Evolutionary conservation across 2,113 vertebrate genomes (phyloP), one percentile per base, ranked within the genome.

Genomic region (Terrapene triunguis): DNA sequence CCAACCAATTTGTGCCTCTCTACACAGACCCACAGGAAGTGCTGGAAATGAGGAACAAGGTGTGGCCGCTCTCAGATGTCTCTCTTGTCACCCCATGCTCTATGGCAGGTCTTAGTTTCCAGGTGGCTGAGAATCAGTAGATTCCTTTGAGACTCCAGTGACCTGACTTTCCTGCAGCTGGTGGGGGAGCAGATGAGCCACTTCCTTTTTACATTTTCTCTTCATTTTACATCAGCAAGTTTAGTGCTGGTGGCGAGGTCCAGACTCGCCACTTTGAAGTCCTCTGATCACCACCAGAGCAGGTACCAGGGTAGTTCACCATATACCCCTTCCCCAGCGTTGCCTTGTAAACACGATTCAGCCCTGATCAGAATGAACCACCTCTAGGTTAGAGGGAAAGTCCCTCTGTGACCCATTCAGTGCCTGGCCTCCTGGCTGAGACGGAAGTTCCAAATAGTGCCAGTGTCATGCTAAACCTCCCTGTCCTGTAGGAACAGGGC

Each of bases 1-100:
- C 99, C 90, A 99, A 99, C 98, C 99, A 99, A 98, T 99, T 99
- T 57, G 99, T 99, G 96, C 99, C 99, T 89, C 99, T 99, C 94
- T 99, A 99, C 96, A 99, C 99, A 0, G 99, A 99, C 98, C 99
- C 99, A 1, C 98, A 98, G 95, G 99, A 99, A 98, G 99, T 99
- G 93, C 98, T 99, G 79, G 99, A 99, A 97, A 99, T 99, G 95
- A 98, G 99, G 88, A 99, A 99, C 97, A 99, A 99, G 99, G 99
- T 99, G 93, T 8, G 3, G 3, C 8, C 4, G 32, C 13, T 44
- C 48, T 50, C 55, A 69, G 82, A 90, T 17, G 27, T 94, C 89
- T 88, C 54, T 54, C 8, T 11, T 5, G 0, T 5, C 79, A 53
- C 79, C 35, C 10, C 0, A 69, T 47, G 38, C 16, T 35, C 89